Base-by-base conservation (phyloP, 2,888 invertebrate species). In the Nipponacmea schrenckii region DNA sequence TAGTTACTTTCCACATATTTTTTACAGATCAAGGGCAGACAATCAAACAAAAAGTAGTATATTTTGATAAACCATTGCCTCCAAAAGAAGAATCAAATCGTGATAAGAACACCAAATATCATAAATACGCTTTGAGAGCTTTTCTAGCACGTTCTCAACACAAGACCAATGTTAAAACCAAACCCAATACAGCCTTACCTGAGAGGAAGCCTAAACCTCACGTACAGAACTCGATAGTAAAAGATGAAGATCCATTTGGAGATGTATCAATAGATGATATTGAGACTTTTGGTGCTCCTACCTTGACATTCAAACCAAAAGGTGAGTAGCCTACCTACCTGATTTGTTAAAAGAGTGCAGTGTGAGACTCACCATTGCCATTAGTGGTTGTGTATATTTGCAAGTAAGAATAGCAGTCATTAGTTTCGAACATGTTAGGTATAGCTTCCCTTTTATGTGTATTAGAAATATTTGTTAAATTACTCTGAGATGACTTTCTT, bases 1-100 rank as follows among this genome's bases (percentile, higher is more conserved):
- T 31, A 3, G 3, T 31, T 3, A 31, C 31, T 5, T 31, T 31
- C 5, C 5, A 5, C 5, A 5, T 73, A 68, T 72, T 24, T 27
- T 27, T 78, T 79, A 45, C 75, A 82, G 82, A 78, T 48, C 79
- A 78, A 45, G 79, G 78, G 14, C 77, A 76, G 31, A 74, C 67
- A 20, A 65, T 72, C 12, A 73, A 71, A 17, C 81, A 82, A 62
- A 80, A 80, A 64, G 78, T 83, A 12, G 80, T 84, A 14, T 85
- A 77, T 71, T 73, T 85, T 62, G 84, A 85, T 70, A 82, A 83
- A 65, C 83, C 85, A 45, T 73, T 85, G 45, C 70, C 74, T 10
- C 46, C 71, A 20, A 70, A 75, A n/a, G 56, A 75, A 20, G 62
- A 77, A 26, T 74, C 74, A 2, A 68, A 73, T 2, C 71, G 79